A percentile compares a stretch with the other conserved stretches of the same genome.
Evolutionary conservation across 2,113 vertebrate genomes (phyloP).

Genomic region (Gobiocypris rarus): DNA sequence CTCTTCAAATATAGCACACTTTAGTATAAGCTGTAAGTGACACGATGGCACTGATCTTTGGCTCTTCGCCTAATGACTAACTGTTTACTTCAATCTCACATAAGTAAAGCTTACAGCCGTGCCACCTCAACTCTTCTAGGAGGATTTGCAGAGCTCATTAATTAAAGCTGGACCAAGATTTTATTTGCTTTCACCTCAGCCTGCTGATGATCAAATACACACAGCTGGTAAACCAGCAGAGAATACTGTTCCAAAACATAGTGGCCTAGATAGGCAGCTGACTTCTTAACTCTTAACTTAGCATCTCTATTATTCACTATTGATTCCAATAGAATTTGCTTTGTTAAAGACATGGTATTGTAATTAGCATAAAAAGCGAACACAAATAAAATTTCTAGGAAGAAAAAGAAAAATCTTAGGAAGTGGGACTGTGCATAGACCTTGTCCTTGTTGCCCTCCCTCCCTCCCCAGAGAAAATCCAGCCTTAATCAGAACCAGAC

Average conservation of each 20-base stretch:
- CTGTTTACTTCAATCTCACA: neutral
- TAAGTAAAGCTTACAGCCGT: neutral
- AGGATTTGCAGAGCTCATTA: constrained; percentile 14
- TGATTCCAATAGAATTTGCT: neutral
- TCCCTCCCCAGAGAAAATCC: neutral
- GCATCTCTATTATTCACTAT: neutral
- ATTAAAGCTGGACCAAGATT: constrained; percentile 6
- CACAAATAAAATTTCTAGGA: neutral
- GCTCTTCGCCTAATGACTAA: neutral
- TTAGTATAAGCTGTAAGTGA: constrained; percentile 37
- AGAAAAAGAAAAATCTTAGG: too few species aligned
- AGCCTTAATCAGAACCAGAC: constrained; percentile 16
- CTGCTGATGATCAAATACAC: neutral
- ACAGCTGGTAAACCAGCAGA: neutral
- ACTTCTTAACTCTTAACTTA: neutral
- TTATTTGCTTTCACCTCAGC: neutral
- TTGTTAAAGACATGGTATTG: neutral
- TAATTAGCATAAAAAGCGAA: neutral
- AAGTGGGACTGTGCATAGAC: neutral
- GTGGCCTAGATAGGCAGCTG: neutral
- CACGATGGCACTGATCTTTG: neutral
- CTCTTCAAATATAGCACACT: constrained; percentile 25
- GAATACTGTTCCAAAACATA: neutral
- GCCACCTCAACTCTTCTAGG: neutral
- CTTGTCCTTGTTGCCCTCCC: neutral